Conservation (phyloP, 1,140 invertebrate genomes). For the Proctacanthus coquilletti region DNA sequence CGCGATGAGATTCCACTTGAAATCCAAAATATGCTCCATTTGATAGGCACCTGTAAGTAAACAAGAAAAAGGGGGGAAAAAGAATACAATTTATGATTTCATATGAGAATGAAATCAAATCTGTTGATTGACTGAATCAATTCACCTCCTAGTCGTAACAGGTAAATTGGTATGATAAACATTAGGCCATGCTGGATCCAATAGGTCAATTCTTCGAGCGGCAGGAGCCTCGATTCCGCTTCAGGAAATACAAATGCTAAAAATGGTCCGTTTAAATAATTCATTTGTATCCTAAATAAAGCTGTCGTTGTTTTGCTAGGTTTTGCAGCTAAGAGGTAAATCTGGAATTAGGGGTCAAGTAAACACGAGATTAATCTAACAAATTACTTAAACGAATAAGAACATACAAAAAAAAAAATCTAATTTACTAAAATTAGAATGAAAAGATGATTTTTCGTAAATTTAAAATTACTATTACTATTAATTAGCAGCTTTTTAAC, state of each 20-base stretch:
- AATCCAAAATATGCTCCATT: conserved; percentile 61
- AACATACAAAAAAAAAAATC: background rate
- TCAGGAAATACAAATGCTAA: conserved; percentile 84
- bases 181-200: conserved; percentile 89
- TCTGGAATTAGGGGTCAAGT: conserved; percentile 48
- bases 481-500: too few species aligned
- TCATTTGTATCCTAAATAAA: conserved; percentile 77
- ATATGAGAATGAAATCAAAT: conserved; percentile 5
- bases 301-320: conserved; percentile 64
- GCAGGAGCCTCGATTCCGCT: conserved; percentile 76
- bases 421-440: background rate
- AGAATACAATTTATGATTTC: too few species aligned
- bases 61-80: too few species aligned
- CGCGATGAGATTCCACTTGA: conserved; percentile 70
- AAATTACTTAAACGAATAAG: background rate
- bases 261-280: conserved; percentile 79
- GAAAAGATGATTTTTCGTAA: background rate
- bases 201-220: conserved; percentile 79
- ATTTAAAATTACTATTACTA: background rate
- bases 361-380: too few species aligned
- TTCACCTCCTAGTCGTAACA: conserved; percentile 70
- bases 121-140: conserved; percentile 7
- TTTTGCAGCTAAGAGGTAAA: conserved; percentile 71
- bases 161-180: conserved; percentile 82
- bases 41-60: conserved; percentile 70